Conservation (phyloP, 1,140 invertebrate genomes). For the Belonocnema kinseyi region DNA sequence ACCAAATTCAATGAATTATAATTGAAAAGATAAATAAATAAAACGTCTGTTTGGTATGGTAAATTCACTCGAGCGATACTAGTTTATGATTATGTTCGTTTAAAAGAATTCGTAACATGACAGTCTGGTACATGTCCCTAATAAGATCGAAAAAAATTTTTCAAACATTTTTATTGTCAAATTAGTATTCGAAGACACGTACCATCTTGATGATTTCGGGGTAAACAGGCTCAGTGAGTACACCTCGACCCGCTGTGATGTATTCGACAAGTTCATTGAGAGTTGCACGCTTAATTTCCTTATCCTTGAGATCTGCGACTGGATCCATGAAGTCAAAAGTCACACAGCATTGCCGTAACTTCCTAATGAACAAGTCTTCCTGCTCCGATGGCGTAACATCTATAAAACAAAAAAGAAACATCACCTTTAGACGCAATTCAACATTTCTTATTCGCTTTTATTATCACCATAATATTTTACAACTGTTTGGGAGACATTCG, state of each 20-base stretch:
- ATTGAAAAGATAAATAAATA: no score
- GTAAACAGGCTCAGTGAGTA: slow-evolving; percentile 97
- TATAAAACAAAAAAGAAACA: slow-evolving; percentile 75
- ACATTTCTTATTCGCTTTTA: no score
- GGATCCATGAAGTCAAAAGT: slow-evolving; percentile 99
- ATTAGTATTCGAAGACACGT: slow-evolving; percentile 48
- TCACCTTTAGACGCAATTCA: background rate
- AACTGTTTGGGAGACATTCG: no score
- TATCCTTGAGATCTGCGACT: slow-evolving; percentile 97
- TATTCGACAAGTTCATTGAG: slow-evolving; percentile 99
- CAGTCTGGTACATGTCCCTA: no score
- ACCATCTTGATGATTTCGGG: slow-evolving; percentile 99
- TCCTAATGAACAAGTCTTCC: slow-evolving; percentile 98
- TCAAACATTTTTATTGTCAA: background rate
- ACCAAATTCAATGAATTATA: no score
- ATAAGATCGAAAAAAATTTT: no score
- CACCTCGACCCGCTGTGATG: slow-evolving; percentile 94
- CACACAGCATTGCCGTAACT: slow-evolving; percentile 98
- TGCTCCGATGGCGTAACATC: slow-evolving; percentile 96
- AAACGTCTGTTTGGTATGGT: no score
- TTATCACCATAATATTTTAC: no score
- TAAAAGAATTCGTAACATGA: no score
- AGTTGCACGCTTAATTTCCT: slow-evolving; percentile 98
- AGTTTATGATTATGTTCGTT: no score
- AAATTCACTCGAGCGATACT: no score